phyloP scores from a whole-genome alignment of 1,140 invertebrate genomes.

The Drosophila nebulosa region DNA sequence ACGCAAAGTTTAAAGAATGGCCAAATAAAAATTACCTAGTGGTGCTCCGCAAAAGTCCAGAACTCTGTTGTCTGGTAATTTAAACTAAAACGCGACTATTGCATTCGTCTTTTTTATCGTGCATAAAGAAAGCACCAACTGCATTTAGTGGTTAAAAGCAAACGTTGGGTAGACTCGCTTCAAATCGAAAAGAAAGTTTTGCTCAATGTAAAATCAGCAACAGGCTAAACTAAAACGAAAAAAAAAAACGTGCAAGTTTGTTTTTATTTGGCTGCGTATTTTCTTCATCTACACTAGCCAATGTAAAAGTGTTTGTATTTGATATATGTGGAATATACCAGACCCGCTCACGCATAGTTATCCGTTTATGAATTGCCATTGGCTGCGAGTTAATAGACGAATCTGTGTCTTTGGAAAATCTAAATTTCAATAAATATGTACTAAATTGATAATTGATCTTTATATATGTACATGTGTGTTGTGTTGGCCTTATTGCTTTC shows the following conservation, averaged over 20 bases:
- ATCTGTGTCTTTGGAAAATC: slow-evolving; percentile 26
- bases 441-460: neutral
- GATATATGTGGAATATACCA: slow-evolving; percentile 11
- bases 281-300: slow-evolving; percentile 30
- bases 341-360: slow-evolving; percentile 22
- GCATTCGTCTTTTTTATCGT: slow-evolving; percentile 27
- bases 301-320: neutral
- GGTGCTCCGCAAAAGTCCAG: neutral
- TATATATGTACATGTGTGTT: neutral
- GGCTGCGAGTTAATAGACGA: slow-evolving; percentile 14
- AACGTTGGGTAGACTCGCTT: slow-evolving; percentile 50
- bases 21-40: neutral
- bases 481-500: slow-evolving; percentile 9
- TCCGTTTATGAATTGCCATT: slow-evolving; percentile 24
- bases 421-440: slow-evolving; percentile 22
- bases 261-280: slow-evolving; percentile 61
- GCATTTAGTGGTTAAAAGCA: slow-evolving; percentile 62
- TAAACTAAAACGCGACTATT: slow-evolving; percentile 17
- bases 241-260: slow-evolving; percentile 50
- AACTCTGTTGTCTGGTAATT: neutral
- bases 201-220: slow-evolving; percentile 61
- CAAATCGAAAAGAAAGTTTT: slow-evolving; percentile 68
- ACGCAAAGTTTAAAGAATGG: neutral
- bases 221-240: slow-evolving; percentile 28
- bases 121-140: slow-evolving; percentile 62